Conservation (phyloP, 2,113 vertebrate species). For the Haemorhous mexicanus region DNA sequence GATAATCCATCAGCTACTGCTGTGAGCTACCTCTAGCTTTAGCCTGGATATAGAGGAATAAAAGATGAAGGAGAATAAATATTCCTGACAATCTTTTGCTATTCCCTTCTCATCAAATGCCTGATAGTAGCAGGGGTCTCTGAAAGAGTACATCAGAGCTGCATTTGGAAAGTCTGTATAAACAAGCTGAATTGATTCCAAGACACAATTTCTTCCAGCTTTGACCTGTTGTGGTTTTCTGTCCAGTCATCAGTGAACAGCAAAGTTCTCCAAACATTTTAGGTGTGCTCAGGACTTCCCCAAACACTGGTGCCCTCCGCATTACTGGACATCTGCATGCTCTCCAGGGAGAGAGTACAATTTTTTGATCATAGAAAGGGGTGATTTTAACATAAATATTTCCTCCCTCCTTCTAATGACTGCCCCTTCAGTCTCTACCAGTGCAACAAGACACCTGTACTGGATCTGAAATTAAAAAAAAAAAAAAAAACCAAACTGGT, state of each 20-base stretch:
- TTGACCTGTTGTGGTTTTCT: neutral
- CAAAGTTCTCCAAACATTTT: neutral
- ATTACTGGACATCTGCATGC: neutral
- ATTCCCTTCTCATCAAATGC: neutral
- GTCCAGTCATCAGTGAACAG: neutral
- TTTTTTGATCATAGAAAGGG: neutral
- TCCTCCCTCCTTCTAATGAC: neutral
- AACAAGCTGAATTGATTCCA: neutral
- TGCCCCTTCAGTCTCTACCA: neutral
- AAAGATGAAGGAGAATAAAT: neutral
- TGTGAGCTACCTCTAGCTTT: neutral
- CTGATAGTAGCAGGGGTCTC: neutral
- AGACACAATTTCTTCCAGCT: neutral
- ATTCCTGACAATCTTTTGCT: neutral
- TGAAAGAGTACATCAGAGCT: neutral
- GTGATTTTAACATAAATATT: neutral
- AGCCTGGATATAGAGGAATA: neutral
- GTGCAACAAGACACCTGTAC: rapidly evolving
- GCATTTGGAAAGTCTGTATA: neutral
- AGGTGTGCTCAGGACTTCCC: neutral
- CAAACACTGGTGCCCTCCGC: neutral
- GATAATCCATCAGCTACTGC: neutral
- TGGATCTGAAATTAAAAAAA: neutral
- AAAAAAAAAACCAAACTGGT: neutral
- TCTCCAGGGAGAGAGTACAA: neutral